Percentiles rank a stretch among this genome's conserved stretches.
These are phyloP conservation scores for Xestia ashworthii DNA, from an alignment of 2,888 invertebrate species.

Conservation along the genomic window DNA sequence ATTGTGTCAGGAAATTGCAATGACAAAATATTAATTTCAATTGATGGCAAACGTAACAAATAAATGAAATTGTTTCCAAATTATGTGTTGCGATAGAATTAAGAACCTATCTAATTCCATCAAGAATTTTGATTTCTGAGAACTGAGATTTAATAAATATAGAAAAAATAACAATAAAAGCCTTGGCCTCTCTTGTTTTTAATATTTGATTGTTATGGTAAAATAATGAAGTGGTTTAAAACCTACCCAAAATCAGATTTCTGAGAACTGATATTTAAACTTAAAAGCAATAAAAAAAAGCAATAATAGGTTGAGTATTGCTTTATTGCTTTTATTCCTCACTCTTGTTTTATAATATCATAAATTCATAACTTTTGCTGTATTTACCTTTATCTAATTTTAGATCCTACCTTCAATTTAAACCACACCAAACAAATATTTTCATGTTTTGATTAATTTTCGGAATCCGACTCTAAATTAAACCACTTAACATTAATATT, in stretches of 20 bases:
- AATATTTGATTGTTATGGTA: neutral
- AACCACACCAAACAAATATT: conserved; percentile 12
- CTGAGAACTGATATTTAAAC: neutral
- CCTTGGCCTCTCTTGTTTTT: neutral
- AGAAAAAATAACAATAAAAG: neutral
- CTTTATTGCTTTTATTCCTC: neutral
- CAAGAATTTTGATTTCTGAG: neutral
- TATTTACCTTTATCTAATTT: neutral
- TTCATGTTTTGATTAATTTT: conserved; percentile 42
- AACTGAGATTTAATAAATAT: neutral
- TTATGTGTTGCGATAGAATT: neutral
- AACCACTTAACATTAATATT: conserved; percentile 28
- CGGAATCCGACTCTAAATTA: conserved; percentile 18
- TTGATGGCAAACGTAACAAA: neutral
- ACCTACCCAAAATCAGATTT: neutral
- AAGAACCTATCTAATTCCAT: neutral
- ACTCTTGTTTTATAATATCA: neutral
- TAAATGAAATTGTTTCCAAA: neutral
- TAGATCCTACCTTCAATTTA: conserved; percentile 8
- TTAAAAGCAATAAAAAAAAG: neutral
- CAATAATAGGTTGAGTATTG: neutral
- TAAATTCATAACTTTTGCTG: neutral
- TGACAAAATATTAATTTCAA: neutral
- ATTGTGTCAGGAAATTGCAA: neutral
- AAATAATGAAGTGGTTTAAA: neutral